Evolutionary conservation across 1,140 invertebrate genomes (phyloP), one percentile per base, ranked within the genome.

Genomic region (Drosophila lacertosa): DNA sequence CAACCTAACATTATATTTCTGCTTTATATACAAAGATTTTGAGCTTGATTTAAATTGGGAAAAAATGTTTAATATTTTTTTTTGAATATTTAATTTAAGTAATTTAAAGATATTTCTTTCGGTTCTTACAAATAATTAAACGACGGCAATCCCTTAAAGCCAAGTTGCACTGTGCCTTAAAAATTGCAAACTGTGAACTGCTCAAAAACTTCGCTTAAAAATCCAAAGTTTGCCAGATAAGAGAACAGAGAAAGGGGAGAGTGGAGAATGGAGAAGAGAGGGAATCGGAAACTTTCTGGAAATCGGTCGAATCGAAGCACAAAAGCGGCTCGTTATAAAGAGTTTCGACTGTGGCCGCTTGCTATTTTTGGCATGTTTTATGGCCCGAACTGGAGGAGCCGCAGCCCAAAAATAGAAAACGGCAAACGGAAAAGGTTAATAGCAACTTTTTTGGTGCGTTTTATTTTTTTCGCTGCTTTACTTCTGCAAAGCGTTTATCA

Each of bases 301-400:
- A 35, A 35, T 2, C n/a, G 4, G 1, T 32, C 29, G 29, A 35
- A 4, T 35, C n/a, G 33, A 0, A 2, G 40, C 10, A 45, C 3
- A 26, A 24, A 24, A 15, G 3, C n/a, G 1, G 22, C 22, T 48
- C 24, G 13, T 26, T 24, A 15, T 37, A 15, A 16, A 11, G 22
- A 37, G 15, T 35, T 10, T 32, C 10, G 3, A 66, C 63, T 58
- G 54, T 65, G 29, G 37, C 3, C 74, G 62, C 65, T 78, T 80
- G 72, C 81, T 84, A 86, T 84, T 84, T 86, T 77, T 86, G 81
- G 81, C 81, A 86, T 86, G 81, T 77, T 86, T 86, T 84, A 80
- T 77, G 60, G 47, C 48, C 37, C 50, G 50, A 66, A 72, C 35
- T 39, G 16, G 16, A 53, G 20, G 6, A 42, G 67, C 59, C 40